Base-by-base conservation (phyloP, 2,797 vertebrate genomes). In the Poeciliopsis infans region DNA sequence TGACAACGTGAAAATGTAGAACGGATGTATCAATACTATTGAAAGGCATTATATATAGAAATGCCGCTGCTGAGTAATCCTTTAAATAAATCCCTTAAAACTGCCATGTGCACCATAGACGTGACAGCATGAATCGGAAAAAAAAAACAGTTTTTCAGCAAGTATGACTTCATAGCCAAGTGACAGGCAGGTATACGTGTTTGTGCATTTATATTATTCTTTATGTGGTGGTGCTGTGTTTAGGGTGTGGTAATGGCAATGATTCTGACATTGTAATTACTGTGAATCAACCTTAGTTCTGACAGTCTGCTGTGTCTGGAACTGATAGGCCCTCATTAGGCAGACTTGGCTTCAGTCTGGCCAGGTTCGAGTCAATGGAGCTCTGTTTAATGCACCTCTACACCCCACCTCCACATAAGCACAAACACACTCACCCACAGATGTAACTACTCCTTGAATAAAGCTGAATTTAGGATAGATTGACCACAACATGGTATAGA, bases 291-390 rank as follows among this genome's bases (percentile, higher is more conserved):
- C 81, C 88, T 93, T 89, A 86, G 87, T 78, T 75, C 85, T 94
- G 92, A 95, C 94, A 94, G 91, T 92, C 88, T 80, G 86, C 93
- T 91, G 91, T 92, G 94, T 94, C 92, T 93, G 93, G 93, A 92
- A 91, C 86, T 93, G 93, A 95, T 94, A 94, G 93, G 87, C 88
- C 84, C 86, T 95, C 94, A 95, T 96, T 96, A 95, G 85, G 79
- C 86, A 77, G 86, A 51, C 91, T 87, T 90, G 85, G 81, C 90
- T 88, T 89, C 88, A 88, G 90, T 85, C 85, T 61, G 88, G 81
- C 84, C 83, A 85, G 81, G 85, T 81, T 87, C 69, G 87, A 91
- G 89, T 95, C 91, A 95, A 94, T 92, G 90, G 91, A 92, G 91
- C 91, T 92, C 92, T 94, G 92, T 95, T 92, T 92, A 88, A 79